Conservation (phyloP, 2,113 vertebrate species). For the Esox niger region DNA sequence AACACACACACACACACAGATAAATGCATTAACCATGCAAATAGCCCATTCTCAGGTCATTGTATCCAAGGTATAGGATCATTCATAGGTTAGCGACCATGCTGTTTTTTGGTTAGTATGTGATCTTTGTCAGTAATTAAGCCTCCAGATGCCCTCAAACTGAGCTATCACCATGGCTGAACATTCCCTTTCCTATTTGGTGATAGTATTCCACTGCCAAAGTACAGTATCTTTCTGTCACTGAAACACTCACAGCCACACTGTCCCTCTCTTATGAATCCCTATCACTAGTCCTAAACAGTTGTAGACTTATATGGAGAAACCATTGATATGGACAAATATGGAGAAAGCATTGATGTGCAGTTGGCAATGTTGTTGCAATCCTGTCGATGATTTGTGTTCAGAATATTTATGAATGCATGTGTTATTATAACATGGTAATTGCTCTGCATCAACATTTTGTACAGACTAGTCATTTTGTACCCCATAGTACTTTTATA, state of each 20-base stretch:
- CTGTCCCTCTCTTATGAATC: conserved; percentile 38
- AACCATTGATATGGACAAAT: not conserved
- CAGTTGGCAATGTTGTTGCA: too few relatives aligned
- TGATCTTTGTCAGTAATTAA: not conserved
- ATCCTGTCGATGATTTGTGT: too few relatives aligned
- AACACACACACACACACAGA: not conserved
- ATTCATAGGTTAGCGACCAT: not conserved
- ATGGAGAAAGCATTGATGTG: too few relatives aligned
- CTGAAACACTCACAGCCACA: not conserved
- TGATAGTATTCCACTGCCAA: not conserved
- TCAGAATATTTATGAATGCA: too few relatives aligned
- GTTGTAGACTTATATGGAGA: not conserved
- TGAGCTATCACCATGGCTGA: not conserved
- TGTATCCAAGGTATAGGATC: not conserved
- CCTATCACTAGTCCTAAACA: not conserved
- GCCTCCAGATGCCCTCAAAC: not conserved
- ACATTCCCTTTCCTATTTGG: not conserved
- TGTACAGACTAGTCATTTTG: not conserved
- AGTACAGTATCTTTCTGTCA: not conserved
- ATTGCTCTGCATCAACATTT: not conserved
- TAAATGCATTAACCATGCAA: not conserved
- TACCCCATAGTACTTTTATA: not conserved
- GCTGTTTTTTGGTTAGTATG: not conserved
- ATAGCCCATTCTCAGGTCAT: not conserved
- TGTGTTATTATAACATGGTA: not conserved